Conservation (phyloP, 2,888 invertebrate genomes). For the Linnaemya vulpina region DNA sequence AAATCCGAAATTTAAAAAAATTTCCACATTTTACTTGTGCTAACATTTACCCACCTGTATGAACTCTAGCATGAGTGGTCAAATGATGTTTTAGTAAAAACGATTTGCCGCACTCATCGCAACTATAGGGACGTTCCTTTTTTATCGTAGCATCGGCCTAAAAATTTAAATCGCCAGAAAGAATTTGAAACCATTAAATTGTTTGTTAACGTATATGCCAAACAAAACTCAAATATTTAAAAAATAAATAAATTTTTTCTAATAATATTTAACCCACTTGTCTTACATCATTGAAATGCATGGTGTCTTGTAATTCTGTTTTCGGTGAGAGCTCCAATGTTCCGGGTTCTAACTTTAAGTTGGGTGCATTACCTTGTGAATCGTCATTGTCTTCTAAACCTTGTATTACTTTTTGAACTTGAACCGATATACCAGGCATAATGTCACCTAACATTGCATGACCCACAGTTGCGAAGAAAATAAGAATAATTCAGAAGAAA, state of each 20-base stretch:
- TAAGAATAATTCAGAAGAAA: slow-evolving; percentile 54
- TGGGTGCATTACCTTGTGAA: slow-evolving; percentile 83
- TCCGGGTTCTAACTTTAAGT: slow-evolving; percentile 83
- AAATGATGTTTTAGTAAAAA: slow-evolving; percentile 93
- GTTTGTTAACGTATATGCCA: slow-evolving; percentile 5
- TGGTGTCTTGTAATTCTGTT: slow-evolving; percentile 82
- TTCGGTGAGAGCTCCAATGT: slow-evolving; percentile 83
- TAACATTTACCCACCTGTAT: slow-evolving; percentile 85
- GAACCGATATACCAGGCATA: slow-evolving; percentile 83
- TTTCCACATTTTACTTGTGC: slow-evolving; percentile 1
- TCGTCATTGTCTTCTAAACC: slow-evolving; percentile 83
- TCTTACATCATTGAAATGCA: slow-evolving; percentile 81
- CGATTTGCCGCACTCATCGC: slow-evolving; percentile 92
- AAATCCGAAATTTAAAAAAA: background rate
- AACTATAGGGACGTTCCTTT: slow-evolving; percentile 91
- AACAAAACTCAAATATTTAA: background rate
- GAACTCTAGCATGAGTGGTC: slow-evolving; percentile 91
- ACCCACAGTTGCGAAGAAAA: slow-evolving; percentile 76
- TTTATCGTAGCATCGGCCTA: slow-evolving; percentile 82
- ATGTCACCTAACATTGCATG: slow-evolving; percentile 82
- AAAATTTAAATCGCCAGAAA: slow-evolving; percentile 42
- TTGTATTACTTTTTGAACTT: slow-evolving; percentile 83
- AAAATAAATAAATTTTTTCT: background rate
- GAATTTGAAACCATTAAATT: background rate
- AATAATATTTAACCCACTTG: slow-evolving; percentile 28